Evolutionary conservation across 2,797 vertebrate genomes (phyloP), one percentile per base, ranked within the genome.

Genomic region (Labroides dimidiatus): DNA sequence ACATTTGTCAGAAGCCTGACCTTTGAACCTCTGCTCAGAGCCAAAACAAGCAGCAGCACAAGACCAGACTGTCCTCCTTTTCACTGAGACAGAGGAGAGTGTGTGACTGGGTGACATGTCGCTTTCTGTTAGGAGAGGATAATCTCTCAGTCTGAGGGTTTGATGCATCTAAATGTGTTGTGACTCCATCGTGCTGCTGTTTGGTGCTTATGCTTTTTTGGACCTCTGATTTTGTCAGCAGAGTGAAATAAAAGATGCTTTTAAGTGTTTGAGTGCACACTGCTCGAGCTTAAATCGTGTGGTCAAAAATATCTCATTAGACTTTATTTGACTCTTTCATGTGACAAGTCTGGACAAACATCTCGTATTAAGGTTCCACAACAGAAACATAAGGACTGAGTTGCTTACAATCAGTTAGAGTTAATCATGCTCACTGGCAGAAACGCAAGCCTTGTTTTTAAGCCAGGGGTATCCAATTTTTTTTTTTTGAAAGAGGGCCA

Each of bases 1-100:
- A 33, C 65, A 55, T 75, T 68, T 48, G 67, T 78, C 75, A 76
- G 24, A 73, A 63, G 24, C 30, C 61, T 56, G 61, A 72, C 59
- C 49, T 44, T 27, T 69, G 68, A 69, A 61, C 69, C 36, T 44
- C 16, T 54, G 48, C 57, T 59, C 27, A 53, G 24, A 75, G 60
- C 44, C 55, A 64, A 58, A 66, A 65, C 17, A 37, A 70, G 59
- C 59, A 6, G 6, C 33, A 17, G 20, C 4, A 13, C 44, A 59
- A 60, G 23, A 55, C 69, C 42, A 63, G 49, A 69, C 21, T 50
- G 58, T 21, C 11, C 27, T 70, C 42, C 16, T 59, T 58, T 66
- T 54, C 41, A 41, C n/a, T 21, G 45, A 12, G 10, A 24, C 33
- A 48, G 20, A 54, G 45, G 50, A 16, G 21, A 37, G 5, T 17